Evolutionary conservation across 2,888 invertebrate species (phyloP), one percentile per base, ranked within the genome.

Genomic region (Villa cingulata): DNA sequence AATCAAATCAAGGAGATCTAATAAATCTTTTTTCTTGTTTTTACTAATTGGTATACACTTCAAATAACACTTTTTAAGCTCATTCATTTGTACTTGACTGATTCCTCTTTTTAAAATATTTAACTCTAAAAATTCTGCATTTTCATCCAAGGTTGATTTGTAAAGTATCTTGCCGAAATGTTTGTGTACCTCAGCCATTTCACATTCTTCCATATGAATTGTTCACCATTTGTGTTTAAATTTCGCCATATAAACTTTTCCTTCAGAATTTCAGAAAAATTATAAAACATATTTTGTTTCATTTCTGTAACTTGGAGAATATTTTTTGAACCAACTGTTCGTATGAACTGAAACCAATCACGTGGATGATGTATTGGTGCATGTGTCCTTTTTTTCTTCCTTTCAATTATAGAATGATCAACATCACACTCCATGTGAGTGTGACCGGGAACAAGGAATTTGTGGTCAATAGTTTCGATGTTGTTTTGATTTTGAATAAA

Each of bases 331-430:
- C 44, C 38, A 32, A 37, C 40, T 16, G 39, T n/a, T n/a, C 47
- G 19, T n/a, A 51, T 41, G 9, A 51, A 40, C 20, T 49, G 43
- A 39, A 37, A 49, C 49, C 48, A 50, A 32, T 51, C 39, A 20
- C 39, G 41, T 15, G 46, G 49, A 37, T 42, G 38, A 12, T 39
- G 38, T 20, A 39, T 20, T 29, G 32, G 27, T 10, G 16, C 23
- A 15, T 18, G 9, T 9, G 34, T 36, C 12, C 12, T 19, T 20
- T 36, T 32, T 37, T 36, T 42, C 16, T 42, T 19, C 18, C 18
- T 39, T 16, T 20, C 38, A 19, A 5, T 39, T 10, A 39, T 19
- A 18, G 38, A 17, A 18, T 39, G 38, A 39, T 39, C 38, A 15
- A 32, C 37, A 23, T 49, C 49, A 43, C 43, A 37, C 23, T 51